These are phyloP conservation scores for Columba guinea DNA, from an alignment of 2,797 vertebrate genomes.

Conservation along the genomic window DNA sequence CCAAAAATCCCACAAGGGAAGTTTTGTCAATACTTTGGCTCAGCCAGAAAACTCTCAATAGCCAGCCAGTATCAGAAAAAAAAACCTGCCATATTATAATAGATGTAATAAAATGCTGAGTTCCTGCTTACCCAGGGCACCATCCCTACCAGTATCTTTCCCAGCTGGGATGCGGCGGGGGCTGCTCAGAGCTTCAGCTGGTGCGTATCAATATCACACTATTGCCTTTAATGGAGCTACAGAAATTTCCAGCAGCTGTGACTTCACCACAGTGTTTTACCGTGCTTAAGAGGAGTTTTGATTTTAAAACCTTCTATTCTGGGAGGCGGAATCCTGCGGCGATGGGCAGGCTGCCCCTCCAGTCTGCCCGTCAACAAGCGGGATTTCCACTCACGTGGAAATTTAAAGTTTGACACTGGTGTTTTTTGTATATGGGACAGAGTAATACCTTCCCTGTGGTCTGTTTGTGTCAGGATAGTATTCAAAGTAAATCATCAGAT, in stretches of 20 bases:
- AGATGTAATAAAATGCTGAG: not conserved
- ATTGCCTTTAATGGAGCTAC: not conserved
- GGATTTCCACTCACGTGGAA: not conserved
- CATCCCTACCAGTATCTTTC: not conserved
- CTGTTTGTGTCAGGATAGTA: not conserved
- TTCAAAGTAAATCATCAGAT: slow-evolving; percentile 31
- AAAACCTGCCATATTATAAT: not conserved
- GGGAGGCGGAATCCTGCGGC: not conserved
- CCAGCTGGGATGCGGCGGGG: not conserved
- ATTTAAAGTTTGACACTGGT: not conserved
- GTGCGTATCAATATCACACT: not conserved
- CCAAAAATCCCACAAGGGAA: not conserved
- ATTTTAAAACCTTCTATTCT: not conserved
- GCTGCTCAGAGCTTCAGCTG: not conserved
- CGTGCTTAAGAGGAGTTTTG: not conserved
- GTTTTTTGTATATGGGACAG: not conserved
- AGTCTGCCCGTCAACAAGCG: not conserved
- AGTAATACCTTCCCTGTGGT: not conserved
- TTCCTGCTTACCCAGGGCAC: not conserved
- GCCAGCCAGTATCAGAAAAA: not conserved
- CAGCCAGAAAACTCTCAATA: not conserved
- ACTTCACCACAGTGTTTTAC: not conserved
- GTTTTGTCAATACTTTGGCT: not conserved
- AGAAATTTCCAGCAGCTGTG: slow-evolving; percentile 14
- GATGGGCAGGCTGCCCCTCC: not conserved